Base-by-base conservation (phyloP, 2,113 vertebrate genomes). In the Aptenodytes patagonicus region DNA sequence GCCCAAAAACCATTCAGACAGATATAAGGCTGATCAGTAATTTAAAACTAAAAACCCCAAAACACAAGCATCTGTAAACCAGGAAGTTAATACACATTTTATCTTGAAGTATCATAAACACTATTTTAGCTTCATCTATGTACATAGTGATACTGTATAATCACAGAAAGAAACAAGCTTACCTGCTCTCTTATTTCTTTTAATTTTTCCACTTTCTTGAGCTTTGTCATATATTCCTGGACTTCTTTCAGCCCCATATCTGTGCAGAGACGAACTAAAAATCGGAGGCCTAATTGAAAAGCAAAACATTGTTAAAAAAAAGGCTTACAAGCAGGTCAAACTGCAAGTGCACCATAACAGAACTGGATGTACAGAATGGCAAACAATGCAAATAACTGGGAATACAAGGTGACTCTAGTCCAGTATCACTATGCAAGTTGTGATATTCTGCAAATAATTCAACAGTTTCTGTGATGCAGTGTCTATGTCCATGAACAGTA, bases 181-280 rank as follows among this genome's bases (percentile, higher is more conserved):
- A 99, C 99, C 99, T 99, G 99, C 68, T 99, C 99, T 96, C 97
- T 98, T 79, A 99, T 98, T 97, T 99, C 99, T 97, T 99, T 99
- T 97, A 99, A 98, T 98, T 99, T 99, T 98, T 99, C 99, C 78
- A 98, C 97, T 97, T 99, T 99, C 98, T 99, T 99, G 83, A 99
- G 98, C 96, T 99, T 99, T 92, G 98, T 99, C 90, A 98, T 96
- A 83, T 99, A 99, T 55, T 99, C 99, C 94, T 99, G 99, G 69
- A 99, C 99, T 97, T 99, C 99, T 82, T 99, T 99, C 96, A 99
- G 93, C 14, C 99, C 99, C 98, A 99, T 99, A 97, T 99, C 99
- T 82, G 99, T 99, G 96, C 99, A 99, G 72, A 99, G 98, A 89
- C 99, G 98, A 96, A 99, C 99, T 96, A 99, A 97, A 97, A 99